Conservation (phyloP, 2,888 invertebrate genomes). For the Argyresthia albistria region DNA sequence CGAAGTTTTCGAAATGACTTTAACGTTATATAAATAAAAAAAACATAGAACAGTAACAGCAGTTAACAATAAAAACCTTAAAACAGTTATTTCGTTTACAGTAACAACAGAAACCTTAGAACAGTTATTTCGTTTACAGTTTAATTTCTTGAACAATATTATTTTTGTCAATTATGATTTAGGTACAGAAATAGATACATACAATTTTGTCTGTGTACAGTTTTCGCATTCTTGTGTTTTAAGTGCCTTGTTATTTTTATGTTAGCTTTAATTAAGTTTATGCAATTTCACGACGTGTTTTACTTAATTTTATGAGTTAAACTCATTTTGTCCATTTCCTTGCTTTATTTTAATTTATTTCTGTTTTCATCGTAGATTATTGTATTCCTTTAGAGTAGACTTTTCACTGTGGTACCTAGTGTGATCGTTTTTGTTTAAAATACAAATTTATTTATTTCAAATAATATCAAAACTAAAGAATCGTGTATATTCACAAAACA, state of each 20-base stretch:
- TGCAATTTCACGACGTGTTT: conserved; percentile 20
- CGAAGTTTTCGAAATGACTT: background rate
- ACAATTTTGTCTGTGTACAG: background rate
- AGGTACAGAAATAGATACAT: background rate
- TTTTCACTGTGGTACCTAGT: conserved; percentile 7
- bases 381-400: background rate
- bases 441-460: conserved; percentile 3
- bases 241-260: conserved; percentile 11
- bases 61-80: too few species aligned
- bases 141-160: too few species aligned
- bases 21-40: background rate
- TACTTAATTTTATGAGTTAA: conserved; percentile 41
- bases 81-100: background rate
- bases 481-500: background rate
- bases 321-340: conserved; percentile 51
- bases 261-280: conserved; percentile 10
- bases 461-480: background rate
- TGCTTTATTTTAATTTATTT: conserved; percentile 52
- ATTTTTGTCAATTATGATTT: background rate
- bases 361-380: background rate
- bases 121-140: background rate
- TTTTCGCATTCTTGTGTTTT: conserved; percentile 5
- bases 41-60: too few species aligned
- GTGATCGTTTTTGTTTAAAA: conserved; percentile 10
- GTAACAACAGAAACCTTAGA: too few species aligned